These are phyloP conservation scores for Dasyprocta punctata DNA, from an alignment of 2,113 vertebrate species.

Conservation along the genomic window DNA sequence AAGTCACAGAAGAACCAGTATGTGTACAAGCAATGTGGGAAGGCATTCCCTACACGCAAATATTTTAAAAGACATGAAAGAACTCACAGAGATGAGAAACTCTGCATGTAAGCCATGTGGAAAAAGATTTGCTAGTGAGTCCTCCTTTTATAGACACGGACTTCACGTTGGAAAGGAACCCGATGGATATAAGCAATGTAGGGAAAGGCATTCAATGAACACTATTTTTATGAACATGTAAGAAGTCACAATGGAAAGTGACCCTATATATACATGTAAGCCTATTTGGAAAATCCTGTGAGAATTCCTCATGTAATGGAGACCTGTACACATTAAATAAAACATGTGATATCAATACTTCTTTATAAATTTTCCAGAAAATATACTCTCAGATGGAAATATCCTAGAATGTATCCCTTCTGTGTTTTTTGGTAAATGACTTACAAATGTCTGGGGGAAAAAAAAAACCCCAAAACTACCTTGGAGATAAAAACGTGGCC, in stretches of 20 bases:
- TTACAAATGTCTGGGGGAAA: background rate
- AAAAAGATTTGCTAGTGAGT: background rate
- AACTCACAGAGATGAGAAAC: background rate
- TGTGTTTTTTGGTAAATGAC: background rate
- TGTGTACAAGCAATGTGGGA: background rate
- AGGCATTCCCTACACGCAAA: background rate
- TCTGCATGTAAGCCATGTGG: background rate
- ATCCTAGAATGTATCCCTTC: background rate
- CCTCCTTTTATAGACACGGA: background rate
- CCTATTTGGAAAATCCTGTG: background rate
- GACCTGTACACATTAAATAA: background rate
- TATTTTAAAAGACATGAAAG: background rate
- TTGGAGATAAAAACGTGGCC: background rate
- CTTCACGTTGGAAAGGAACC: background rate
- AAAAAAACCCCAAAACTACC: conserved; percentile 30
- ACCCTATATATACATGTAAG: background rate
- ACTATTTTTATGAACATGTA: background rate
- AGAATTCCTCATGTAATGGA: background rate
- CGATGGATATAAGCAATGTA: background rate
- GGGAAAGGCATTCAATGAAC: background rate
- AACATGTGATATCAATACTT: background rate
- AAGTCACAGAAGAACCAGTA: background rate
- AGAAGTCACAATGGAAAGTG: background rate
- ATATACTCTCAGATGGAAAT: background rate
- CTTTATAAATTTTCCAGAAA: background rate